phyloP scores from a whole-genome alignment of 2,888 invertebrate species.

The Chrysomela aeneicollis region DNA sequence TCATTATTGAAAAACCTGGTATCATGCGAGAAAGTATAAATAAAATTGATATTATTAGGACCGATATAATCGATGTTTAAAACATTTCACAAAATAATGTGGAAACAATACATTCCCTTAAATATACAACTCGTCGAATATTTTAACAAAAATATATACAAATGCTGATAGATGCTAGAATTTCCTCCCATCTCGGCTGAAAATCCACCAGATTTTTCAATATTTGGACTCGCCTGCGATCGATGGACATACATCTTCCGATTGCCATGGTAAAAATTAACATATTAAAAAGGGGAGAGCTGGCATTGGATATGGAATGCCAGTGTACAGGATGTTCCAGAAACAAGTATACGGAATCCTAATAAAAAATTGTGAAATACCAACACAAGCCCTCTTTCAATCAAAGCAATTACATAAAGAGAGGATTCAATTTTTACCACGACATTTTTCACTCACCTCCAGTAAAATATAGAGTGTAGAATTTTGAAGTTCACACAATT shows the following conservation, averaged over 20 bases:
- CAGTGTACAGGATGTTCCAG: conserved; percentile 30
- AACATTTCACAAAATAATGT: conserved; percentile 37
- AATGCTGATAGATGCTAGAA: conserved; percentile 27
- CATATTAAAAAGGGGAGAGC: conserved; percentile 35
- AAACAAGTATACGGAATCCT: conserved; percentile 29
- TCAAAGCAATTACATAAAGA: too few relatives aligned
- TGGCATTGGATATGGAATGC: conserved; percentile 54
- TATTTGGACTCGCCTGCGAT: conserved; percentile 26
- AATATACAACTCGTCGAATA: conserved; percentile 37
- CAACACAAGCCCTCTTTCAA: neutral
- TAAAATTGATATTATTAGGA: conserved; percentile 34
- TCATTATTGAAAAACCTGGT: conserved; percentile 47
- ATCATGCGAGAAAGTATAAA: conserved; percentile 33
- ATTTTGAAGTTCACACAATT: too few relatives aligned
- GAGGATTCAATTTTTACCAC: too few relatives aligned
- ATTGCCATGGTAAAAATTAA: conserved; percentile 41
- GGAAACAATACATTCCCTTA: conserved; percentile 36
- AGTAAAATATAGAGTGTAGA: too few relatives aligned
- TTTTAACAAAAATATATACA: conserved; percentile 41
- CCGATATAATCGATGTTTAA: conserved; percentile 37
- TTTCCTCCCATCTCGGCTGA: conserved; percentile 19
- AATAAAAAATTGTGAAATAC: too few relatives aligned
- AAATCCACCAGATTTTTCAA: conserved; percentile 47
- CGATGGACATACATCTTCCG: conserved; percentile 34
- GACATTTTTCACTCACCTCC: too few relatives aligned